phyloP scores from a whole-genome alignment of 2,797 vertebrate genomes.

The Astyanax mexicanus region DNA sequence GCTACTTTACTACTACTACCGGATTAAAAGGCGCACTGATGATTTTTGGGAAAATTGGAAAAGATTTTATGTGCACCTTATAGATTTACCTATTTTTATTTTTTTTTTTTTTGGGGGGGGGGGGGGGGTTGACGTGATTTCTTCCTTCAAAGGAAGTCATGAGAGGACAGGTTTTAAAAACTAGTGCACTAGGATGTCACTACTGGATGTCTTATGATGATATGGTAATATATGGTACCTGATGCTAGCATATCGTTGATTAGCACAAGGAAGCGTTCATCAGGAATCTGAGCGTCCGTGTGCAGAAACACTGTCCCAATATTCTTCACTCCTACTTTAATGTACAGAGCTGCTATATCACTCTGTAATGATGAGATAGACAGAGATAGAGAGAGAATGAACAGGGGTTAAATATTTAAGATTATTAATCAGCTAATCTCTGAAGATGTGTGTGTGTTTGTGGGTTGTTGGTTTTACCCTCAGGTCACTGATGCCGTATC shows the following conservation, averaged over 20 bases:
- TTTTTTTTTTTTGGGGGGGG: no score
- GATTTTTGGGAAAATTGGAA: no score
- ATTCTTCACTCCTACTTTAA: constrained; percentile 83
- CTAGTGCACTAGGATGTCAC: no score
- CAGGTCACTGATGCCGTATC: constrained; percentile 79
- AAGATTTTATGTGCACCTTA: no score
- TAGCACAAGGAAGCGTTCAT: constrained; percentile 80
- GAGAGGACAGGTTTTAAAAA: no score
- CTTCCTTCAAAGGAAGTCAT: no score
- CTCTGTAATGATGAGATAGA: constrained; percentile 67
- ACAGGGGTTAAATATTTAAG: neutral
- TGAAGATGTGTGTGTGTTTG: no score
- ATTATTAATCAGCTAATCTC: neutral
- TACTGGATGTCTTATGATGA: neutral
- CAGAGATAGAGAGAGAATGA: constrained; percentile 8
- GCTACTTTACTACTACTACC: no score
- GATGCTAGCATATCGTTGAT: constrained; percentile 83
- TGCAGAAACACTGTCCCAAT: constrained; percentile 79
- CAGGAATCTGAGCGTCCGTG: constrained; percentile 77
- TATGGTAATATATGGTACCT: constrained; percentile 62
- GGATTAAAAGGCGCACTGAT: no score
- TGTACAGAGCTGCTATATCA: constrained; percentile 82
- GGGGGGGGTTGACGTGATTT: no score
- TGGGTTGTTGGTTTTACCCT: constrained; percentile 63
- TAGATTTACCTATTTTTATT: no score